A percentile compares a stretch with the other conserved stretches of the same genome.
Conservation (phyloP, 2,113 vertebrate species). For the Pimephales promelas region DNA sequence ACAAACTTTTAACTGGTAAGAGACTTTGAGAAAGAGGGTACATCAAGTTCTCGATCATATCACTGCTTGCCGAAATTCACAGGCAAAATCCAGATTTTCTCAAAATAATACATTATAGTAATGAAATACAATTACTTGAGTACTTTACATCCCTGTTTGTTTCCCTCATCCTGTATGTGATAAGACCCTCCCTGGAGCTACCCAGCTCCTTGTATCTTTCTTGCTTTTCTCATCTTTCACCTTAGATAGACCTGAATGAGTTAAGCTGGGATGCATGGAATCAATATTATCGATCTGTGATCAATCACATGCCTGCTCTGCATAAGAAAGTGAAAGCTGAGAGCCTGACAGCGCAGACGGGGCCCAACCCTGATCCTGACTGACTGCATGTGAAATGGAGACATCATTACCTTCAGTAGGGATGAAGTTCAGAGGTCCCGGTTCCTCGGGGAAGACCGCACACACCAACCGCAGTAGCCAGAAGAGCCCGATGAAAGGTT, state of each 20-base stretch:
- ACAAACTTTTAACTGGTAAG: not conserved
- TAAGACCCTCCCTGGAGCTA: not conserved
- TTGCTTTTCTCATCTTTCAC: constrained; percentile 27
- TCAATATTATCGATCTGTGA: constrained; percentile 69
- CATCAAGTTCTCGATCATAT: not conserved
- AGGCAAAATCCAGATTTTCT: not conserved
- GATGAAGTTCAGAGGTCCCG: constrained; percentile 76
- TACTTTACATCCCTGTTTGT: not conserved
- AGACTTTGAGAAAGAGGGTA: too few relatives aligned
- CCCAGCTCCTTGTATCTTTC: constrained; percentile 26
- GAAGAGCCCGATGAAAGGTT: constrained; percentile 67
- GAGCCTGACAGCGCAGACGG: constrained; percentile 4
- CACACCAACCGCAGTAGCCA: constrained; percentile 68
- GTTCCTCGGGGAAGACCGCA: constrained; percentile 76
- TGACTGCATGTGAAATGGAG: not conserved
- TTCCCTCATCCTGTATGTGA: not conserved
- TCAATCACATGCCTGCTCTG: constrained; percentile 64
- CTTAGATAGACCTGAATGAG: constrained; percentile 56
- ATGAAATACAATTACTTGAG: not conserved
- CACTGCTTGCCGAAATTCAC: not conserved
- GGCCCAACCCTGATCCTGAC: not conserved
- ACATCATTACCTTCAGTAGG: constrained; percentile 74
- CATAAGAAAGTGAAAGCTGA: constrained; percentile 55
- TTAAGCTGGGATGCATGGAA: constrained; percentile 58
- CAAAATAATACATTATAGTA: not conserved